Conservation (phyloP, 2,888 invertebrate genomes). For the Junonia oenone region DNA sequence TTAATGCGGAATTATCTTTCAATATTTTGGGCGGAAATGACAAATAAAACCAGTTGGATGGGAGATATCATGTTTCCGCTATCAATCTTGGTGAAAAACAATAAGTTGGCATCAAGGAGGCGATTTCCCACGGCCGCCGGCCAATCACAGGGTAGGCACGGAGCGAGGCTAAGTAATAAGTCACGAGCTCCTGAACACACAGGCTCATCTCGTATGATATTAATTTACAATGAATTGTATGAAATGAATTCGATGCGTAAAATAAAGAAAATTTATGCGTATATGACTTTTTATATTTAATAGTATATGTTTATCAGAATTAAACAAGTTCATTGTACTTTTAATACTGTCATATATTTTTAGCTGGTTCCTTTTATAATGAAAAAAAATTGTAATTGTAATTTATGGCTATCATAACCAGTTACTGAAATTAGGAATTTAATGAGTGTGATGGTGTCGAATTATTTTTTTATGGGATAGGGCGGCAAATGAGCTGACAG, state of each 20-base stretch:
- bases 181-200: constrained; percentile 20
- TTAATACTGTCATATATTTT: not conserved
- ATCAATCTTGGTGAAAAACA: constrained; percentile 62
- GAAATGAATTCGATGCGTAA: not conserved
- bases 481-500: too few species aligned
- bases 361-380: not conserved
- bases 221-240: constrained; percentile 10
- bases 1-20: constrained; percentile 38
- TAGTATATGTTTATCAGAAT: not conserved
- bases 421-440: too few species aligned
- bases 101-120: constrained; percentile 42
- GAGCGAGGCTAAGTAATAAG: constrained; percentile 26
- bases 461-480: too few species aligned
- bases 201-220: constrained; percentile 14
- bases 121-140: constrained; percentile 47
- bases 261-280: not conserved
- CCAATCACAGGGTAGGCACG: constrained; percentile 29
- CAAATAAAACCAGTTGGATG: constrained; percentile 53
- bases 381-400: not conserved
- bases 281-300: not conserved
- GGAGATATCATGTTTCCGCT: constrained; percentile 60
- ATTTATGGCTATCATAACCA: too few species aligned
- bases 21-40: constrained; percentile 60
- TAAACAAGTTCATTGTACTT: not conserved
- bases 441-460: too few species aligned